phyloP scores from a whole-genome alignment of 2,797 vertebrate genomes.

The Falco naumanni region DNA sequence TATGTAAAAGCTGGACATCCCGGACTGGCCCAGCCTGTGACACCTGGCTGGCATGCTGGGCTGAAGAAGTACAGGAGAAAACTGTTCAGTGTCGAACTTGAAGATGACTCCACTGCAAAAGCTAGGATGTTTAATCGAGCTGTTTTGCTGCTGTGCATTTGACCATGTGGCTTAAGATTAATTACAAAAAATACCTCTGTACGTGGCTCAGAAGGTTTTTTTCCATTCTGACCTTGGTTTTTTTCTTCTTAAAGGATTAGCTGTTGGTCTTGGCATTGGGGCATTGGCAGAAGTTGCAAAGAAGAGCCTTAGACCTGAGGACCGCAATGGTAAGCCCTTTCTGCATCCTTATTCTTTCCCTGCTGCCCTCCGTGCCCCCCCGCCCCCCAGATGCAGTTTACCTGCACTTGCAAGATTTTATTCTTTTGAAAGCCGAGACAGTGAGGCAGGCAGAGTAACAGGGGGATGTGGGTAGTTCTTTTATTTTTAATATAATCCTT shows the following conservation, averaged over 20 bases:
- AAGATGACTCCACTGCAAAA: background rate
- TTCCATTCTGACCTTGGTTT: background rate
- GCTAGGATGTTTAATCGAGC: background rate
- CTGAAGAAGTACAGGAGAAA: background rate
- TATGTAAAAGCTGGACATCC: background rate
- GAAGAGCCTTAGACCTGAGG: conserved; percentile 88
- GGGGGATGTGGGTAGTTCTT: background rate
- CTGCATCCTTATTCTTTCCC: too few relatives aligned
- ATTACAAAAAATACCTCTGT: background rate
- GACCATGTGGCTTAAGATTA: background rate
- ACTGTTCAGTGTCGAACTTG: background rate
- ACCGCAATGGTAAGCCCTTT: conserved; percentile 78
- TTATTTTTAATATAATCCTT: background rate
- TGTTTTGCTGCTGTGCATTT: background rate
- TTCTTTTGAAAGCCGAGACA: background rate
- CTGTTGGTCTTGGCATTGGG: conserved; percentile 93
- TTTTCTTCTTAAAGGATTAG: conserved; percentile 82
- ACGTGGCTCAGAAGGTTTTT: background rate
- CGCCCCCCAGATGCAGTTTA: background rate
- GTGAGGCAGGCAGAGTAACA: background rate
- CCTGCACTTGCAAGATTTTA: background rate
- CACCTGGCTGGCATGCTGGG: background rate
- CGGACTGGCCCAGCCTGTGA: background rate
- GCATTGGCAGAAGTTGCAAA: conserved; percentile 96
- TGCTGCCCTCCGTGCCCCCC: too few relatives aligned